Conservation (phyloP, 2,113 vertebrate genomes). For the Gasterosteus aculeatus region DNA sequence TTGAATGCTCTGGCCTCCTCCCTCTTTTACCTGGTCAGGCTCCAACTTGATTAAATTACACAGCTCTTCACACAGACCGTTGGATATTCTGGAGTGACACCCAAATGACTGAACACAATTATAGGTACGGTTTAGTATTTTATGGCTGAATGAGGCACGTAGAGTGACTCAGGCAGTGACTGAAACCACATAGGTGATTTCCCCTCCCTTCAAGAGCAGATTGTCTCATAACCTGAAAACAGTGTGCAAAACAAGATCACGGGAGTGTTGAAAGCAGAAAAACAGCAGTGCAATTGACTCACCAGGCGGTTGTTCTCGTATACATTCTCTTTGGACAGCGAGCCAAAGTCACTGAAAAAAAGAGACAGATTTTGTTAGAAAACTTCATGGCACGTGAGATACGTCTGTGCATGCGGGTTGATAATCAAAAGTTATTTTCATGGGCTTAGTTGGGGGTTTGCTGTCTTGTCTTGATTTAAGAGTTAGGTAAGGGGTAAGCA, state of each 20-base stretch:
- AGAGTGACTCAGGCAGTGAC: not conserved
- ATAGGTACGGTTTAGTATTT: not conserved
- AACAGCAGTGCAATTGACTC: conserved; percentile 74
- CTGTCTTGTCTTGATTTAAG: too few relatives aligned
- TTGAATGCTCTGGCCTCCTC: conserved; percentile 6
- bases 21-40: conserved; percentile 5
- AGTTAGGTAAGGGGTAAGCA: too few relatives aligned
- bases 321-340: conserved; percentile 94
- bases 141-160: not conserved
- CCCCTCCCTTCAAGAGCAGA: not conserved
- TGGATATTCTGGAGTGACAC: conserved; percentile 20
- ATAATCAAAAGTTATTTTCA: too few relatives aligned
- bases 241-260: not conserved
- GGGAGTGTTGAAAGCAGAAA: not conserved
- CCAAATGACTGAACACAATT: conserved; percentile 11
- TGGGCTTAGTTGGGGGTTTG: too few relatives aligned
- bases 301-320: conserved; percentile 97
- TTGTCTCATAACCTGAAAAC: not conserved
- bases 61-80: conserved; percentile 16
- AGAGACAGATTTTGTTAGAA: conserved; percentile 38
- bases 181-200: conserved; percentile 1
- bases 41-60: conserved; percentile 31
- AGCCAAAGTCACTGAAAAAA: conserved; percentile 91
- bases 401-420: not conserved
- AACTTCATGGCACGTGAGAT: conserved; percentile 1